These are phyloP conservation scores for Syritta pipiens DNA, from an alignment of 2,888 invertebrate genomes.

Conservation along the genomic window DNA sequence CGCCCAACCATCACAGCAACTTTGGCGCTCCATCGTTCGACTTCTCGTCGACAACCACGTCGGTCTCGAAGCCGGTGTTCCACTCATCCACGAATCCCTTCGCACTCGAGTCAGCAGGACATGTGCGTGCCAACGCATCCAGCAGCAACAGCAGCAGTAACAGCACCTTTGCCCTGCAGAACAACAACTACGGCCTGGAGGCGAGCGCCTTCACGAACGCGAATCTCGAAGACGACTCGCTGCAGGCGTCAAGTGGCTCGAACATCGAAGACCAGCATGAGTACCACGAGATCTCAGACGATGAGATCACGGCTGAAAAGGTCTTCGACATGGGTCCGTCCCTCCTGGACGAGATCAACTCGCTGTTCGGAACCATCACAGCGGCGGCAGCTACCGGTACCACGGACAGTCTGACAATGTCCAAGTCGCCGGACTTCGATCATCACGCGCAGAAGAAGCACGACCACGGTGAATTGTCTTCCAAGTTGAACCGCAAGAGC, in stretches of 20 bases:
- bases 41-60: conserved; percentile 71
- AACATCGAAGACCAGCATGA: conserved; percentile 82
- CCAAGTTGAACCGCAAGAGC: conserved; percentile 76
- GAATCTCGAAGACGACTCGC: conserved; percentile 70
- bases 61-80: conserved; percentile 56
- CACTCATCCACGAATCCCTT: conserved; percentile 78
- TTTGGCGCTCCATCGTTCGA: conserved; percentile 77
- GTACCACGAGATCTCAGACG: conserved; percentile 91
- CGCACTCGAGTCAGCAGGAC: conserved; percentile 69
- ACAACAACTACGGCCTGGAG: conserved; percentile 77
- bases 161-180: conserved; percentile 75
- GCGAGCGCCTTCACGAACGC: conserved; percentile 73
- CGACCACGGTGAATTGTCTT: conserved; percentile 84
- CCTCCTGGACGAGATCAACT: conserved; percentile 92
- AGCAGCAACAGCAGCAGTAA: conserved; percentile 63
- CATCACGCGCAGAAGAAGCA: conserved; percentile 85
- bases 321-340: conserved; percentile 91
- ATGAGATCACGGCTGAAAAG: conserved; percentile 81
- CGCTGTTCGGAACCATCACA: conserved; percentile 87
- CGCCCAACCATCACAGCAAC: conserved; percentile 76
- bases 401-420: conserved; percentile 71
- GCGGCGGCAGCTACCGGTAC: conserved; percentile 72
- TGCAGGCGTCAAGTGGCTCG: conserved; percentile 71
- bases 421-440: conserved; percentile 79
- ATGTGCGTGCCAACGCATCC: conserved; percentile 66